Conservation (phyloP, 2,797 vertebrate species). For the Sternarchorhynchus goeldii region DNA sequence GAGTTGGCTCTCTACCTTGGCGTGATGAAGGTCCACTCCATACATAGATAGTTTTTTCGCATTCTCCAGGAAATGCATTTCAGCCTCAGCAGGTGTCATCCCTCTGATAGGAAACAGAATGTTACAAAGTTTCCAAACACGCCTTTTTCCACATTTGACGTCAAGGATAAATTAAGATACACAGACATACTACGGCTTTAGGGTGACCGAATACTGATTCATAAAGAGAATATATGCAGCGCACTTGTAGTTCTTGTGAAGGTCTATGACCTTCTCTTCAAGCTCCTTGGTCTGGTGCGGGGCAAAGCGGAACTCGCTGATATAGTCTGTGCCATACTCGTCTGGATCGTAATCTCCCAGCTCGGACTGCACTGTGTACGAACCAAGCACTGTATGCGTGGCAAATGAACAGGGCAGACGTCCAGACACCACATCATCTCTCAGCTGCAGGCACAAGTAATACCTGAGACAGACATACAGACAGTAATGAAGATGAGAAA, state of each 20-base stretch:
- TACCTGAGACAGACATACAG: conserved; percentile 76
- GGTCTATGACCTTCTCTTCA: conserved; percentile 91
- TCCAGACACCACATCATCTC: conserved; percentile 89
- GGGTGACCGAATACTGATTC: background rate
- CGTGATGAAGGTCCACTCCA: conserved; percentile 95
- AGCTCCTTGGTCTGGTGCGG: conserved; percentile 94
- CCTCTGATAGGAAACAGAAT: conserved; percentile 74
- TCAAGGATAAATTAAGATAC: background rate
- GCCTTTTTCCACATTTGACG: background rate
- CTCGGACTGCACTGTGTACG: conserved; percentile 93
- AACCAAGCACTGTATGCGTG: conserved; percentile 88
- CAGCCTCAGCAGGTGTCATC: conserved; percentile 93
- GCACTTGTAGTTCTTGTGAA: conserved; percentile 92
- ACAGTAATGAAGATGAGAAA: background rate
- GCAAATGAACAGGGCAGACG: conserved; percentile 92
- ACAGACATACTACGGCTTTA: background rate
- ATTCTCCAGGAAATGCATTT: conserved; percentile 95
- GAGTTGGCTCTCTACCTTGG: conserved; percentile 78
- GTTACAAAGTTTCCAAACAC: background rate
- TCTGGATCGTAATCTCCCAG: conserved; percentile 92
- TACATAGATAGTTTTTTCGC: conserved; percentile 98
- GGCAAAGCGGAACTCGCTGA: conserved; percentile 88
- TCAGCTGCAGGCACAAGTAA: conserved; percentile 92
- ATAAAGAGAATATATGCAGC: conserved; percentile 17
- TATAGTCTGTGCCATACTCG: conserved; percentile 83